Percentiles rank a stretch among this genome's conserved stretches.
phyloP scores from a whole-genome alignment of 2,888 invertebrate genomes.

The Cataglyphis albicans region DNA sequence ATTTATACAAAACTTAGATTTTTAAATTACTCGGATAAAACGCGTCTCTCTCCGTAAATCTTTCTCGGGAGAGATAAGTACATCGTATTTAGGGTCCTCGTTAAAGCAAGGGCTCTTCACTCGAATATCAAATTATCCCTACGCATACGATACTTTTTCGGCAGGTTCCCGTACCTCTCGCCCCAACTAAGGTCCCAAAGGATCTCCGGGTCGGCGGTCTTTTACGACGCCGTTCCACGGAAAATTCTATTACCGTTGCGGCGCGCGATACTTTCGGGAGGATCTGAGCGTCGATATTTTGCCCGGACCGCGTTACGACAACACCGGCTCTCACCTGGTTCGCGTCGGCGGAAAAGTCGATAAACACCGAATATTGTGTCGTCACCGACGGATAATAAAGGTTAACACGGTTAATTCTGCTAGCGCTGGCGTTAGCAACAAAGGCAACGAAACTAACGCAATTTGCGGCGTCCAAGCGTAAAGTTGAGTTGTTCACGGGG shows the following conservation, averaged over 20 bases:
- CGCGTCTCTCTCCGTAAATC: neutral
- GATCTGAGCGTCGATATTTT: constrained; percentile 26
- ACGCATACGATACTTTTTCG: constrained; percentile 41
- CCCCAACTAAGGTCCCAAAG: constrained; percentile 28
- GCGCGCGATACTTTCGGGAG: constrained; percentile 38
- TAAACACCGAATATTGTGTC: constrained; percentile 52
- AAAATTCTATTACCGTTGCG: constrained; percentile 53
- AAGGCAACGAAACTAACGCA: constrained; percentile 55
- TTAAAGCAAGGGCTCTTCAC: constrained; percentile 34
- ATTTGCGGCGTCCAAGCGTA: constrained; percentile 52
- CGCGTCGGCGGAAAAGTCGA: constrained; percentile 32
- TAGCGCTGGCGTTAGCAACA: constrained; percentile 32
- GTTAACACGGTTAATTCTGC: constrained; percentile 51
- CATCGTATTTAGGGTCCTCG: neutral
- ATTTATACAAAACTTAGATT: neutral
- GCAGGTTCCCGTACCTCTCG: neutral
- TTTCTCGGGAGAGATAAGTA: neutral
- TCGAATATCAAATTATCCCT: constrained; percentile 49
- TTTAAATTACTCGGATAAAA: neutral
- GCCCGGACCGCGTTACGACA: constrained; percentile 4
- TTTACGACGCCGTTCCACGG: constrained; percentile 63
- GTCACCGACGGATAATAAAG: constrained; percentile 48
- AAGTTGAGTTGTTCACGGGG: constrained; percentile 46
- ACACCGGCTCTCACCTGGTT: constrained; percentile 15
- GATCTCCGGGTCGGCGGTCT: constrained; percentile 34